Conservation (phyloP, 2,113 vertebrate species). For the Hirundichthys speculiger region DNA sequence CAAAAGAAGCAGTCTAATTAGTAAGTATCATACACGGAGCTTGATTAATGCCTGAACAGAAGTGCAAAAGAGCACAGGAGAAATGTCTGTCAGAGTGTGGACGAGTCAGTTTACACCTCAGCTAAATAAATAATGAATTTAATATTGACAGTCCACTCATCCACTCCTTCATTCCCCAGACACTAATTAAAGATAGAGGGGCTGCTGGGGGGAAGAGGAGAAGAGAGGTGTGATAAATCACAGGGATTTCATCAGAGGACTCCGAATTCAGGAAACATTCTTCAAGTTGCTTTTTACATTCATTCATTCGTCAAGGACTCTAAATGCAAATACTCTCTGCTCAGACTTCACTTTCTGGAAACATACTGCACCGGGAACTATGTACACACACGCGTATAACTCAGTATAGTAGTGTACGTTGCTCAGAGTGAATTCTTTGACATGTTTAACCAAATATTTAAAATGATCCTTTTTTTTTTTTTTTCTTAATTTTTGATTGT, state of each 20-base stretch:
- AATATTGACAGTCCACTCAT: slow-evolving; percentile 81
- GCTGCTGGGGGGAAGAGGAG: slow-evolving; percentile 44
- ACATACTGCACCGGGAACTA: slow-evolving; percentile 1
- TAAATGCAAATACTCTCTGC: slow-evolving; percentile 39
- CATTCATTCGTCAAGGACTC: slow-evolving; percentile 67
- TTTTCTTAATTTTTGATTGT: slow-evolving; percentile 3
- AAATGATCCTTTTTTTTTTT: slow-evolving; percentile 12
- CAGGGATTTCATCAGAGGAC: slow-evolving; percentile 62
- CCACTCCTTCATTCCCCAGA: slow-evolving; percentile 78
- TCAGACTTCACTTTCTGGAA: slow-evolving; percentile 24
- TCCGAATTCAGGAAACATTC: slow-evolving; percentile 68
- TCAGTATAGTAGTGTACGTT: not conserved
- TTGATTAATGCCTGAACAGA: slow-evolving; percentile 78
- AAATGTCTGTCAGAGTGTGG: slow-evolving; percentile 72
- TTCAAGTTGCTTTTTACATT: slow-evolving; percentile 62
- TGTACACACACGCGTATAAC: not conserved
- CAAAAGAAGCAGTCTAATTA: slow-evolving; percentile 76
- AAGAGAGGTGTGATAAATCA: slow-evolving; percentile 69
- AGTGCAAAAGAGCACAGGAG: slow-evolving; percentile 72
- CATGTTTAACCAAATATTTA: not conserved
- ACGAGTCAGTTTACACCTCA: slow-evolving; percentile 75
- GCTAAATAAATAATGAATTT: slow-evolving; percentile 81
- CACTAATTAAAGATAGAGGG: slow-evolving; percentile 82
- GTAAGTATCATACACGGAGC: slow-evolving; percentile 70
- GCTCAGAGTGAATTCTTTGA: not conserved